Conservation (phyloP, 2,888 invertebrate genomes). For the Griposia aprilina region DNA sequence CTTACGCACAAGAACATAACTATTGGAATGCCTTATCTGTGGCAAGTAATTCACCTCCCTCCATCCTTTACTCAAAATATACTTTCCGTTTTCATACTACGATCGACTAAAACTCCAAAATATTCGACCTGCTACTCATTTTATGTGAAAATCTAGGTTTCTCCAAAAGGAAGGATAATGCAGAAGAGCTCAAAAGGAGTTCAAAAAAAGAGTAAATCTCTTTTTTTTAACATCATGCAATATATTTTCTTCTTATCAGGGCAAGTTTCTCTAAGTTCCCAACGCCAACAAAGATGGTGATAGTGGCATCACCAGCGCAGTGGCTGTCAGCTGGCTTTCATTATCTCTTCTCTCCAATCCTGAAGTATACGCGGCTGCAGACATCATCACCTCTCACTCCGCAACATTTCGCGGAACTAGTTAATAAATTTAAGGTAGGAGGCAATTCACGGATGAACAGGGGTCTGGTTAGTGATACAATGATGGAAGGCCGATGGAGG, state of each 20-base stretch:
- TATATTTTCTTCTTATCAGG: conserved; percentile 57
- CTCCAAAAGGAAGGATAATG: not conserved
- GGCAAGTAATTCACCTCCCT: conserved; percentile 66
- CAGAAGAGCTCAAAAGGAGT: not conserved
- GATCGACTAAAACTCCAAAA: not conserved
- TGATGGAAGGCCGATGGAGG: not conserved
- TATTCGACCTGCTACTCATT: not conserved
- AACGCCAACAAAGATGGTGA: conserved; percentile 68
- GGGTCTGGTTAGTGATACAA: not conserved
- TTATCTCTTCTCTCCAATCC: conserved; percentile 70
- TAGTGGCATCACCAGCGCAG: conserved; percentile 76
- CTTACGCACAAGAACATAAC: conserved; percentile 80
- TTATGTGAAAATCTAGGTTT: not conserved
- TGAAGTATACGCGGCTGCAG: conserved; percentile 75
- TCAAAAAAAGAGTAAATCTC: not conserved
- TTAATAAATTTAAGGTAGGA: conserved; percentile 76
- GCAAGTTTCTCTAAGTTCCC: conserved; percentile 69
- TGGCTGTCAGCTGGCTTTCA: conserved; percentile 76
- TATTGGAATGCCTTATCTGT: conserved; percentile 72
- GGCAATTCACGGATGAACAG: not conserved
- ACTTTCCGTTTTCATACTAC: not conserved
- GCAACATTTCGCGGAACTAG: conserved; percentile 72
- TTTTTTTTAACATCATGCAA: too few relatives aligned
- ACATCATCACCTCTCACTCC: conserved; percentile 67
- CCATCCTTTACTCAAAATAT: not conserved